These are phyloP conservation scores for Girardinichthys multiradiatus DNA, from an alignment of 2,113 vertebrate species.

Conservation along the genomic window DNA sequence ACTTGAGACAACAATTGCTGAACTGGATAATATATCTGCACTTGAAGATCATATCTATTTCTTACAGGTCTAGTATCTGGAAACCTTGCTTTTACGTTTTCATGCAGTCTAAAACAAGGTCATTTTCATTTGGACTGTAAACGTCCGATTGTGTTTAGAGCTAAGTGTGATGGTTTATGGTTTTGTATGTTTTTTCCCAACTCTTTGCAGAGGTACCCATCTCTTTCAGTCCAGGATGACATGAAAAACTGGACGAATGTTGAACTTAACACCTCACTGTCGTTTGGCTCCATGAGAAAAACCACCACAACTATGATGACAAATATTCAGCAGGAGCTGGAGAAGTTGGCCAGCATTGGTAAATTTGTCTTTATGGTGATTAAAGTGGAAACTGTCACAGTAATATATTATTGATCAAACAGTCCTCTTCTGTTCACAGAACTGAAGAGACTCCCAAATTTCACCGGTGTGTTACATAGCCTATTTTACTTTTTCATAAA, in stretches of 20 bases:
- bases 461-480: constrained; percentile 48
- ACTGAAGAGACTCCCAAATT: constrained; percentile 56
- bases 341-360: constrained; percentile 63
- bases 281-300: constrained; percentile 65
- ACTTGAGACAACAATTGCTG: constrained; percentile 8
- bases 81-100: neutral
- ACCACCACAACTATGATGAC: neutral
- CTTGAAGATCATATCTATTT: constrained; percentile 72
- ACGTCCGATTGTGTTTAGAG: neutral
- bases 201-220: constrained; percentile 51
- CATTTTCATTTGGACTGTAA: neutral
- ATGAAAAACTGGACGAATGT: constrained; percentile 28
- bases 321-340: constrained; percentile 41
- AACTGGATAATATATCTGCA: constrained; percentile 12
- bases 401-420: neutral
- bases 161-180: neutral
- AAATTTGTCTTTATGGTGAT: neutral
- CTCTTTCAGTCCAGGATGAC: neutral
- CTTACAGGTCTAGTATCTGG: constrained; percentile 63
- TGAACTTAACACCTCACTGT: constrained; percentile 55
- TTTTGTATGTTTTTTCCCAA: neutral
- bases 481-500: neutral
- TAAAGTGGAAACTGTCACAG: neutral
- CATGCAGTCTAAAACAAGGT: neutral
- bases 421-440: constrained; percentile 42